Conservation (phyloP, 92 coral and sea anemone genomes). For the Palythoa grandis region DNA sequence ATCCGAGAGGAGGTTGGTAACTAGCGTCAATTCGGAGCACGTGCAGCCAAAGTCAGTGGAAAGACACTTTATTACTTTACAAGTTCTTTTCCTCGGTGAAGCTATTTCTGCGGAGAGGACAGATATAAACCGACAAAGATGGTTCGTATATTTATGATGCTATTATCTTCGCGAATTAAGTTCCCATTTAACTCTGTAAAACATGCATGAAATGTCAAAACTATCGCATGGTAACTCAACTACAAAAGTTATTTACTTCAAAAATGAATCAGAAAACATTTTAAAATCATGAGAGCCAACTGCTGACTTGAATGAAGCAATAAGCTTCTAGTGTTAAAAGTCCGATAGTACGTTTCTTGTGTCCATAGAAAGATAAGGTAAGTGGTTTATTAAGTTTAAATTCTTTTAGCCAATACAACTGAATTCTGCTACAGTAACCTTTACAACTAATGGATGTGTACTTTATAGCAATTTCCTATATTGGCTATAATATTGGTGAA, state of each 20-base stretch:
- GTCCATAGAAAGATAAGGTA: too few relatives aligned
- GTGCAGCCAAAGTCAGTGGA: neutral
- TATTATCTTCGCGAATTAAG: neutral
- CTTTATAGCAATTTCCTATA: too few relatives aligned
- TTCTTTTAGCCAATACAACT: too few relatives aligned
- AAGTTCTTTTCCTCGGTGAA: constrained; percentile 54
- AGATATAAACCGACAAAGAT: constrained; percentile 10
- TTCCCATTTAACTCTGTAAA: neutral
- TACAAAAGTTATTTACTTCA: too few relatives aligned
- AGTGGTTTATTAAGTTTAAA: too few relatives aligned
- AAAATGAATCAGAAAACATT: neutral
- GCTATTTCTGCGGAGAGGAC: constrained; percentile 67
- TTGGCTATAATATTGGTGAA: too few relatives aligned
- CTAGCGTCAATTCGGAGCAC: constrained; percentile 1
- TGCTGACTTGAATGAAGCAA: neutral
- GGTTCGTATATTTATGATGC: constrained; percentile 40
- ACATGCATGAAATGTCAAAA: neutral
- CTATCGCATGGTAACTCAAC: too few relatives aligned
- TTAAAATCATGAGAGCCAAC: neutral
- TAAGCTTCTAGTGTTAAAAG: neutral
- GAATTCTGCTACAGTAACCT: too few relatives aligned
- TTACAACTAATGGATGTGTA: too few relatives aligned
- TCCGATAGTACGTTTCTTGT: too few relatives aligned
- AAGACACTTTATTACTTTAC: neutral
- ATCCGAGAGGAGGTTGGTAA: neutral